Evolutionary conservation across 2,797 vertebrate genomes (phyloP).

Genomic region (Coluber constrictor): DNA sequence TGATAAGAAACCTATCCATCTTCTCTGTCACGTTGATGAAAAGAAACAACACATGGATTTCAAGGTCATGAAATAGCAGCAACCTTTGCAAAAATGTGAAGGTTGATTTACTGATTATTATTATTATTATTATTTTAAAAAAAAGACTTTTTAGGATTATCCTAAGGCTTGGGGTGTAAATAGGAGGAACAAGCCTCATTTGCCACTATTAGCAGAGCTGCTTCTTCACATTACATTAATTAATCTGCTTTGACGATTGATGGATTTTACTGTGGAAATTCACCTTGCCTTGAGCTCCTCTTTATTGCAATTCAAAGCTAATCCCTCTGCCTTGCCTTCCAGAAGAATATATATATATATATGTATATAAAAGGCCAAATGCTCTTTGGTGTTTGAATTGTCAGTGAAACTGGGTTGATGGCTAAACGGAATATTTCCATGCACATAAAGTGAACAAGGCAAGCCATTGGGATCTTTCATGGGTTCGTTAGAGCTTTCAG

Average conservation of each 20-base stretch:
- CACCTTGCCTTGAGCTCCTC: slow-evolving; percentile 10
- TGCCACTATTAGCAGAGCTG: background rate
- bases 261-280: background rate
- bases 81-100: background rate
- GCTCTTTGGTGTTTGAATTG: background rate
- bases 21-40: background rate
- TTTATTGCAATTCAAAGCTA: slow-evolving; percentile 33
- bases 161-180: slow-evolving; percentile 9
- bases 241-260: fast-evolving
- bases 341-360: too few relatives aligned
- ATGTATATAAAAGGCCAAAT: background rate
- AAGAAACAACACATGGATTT: background rate
- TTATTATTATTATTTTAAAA: background rate
- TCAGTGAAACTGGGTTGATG: background rate
- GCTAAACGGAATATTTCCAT: background rate
- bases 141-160: slow-evolving; percentile 10
- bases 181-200: background rate
- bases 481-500: background rate
- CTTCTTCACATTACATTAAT: slow-evolving; percentile 25
- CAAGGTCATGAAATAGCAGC: background rate
- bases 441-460: background rate
- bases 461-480: background rate
- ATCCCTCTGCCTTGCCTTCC: background rate
- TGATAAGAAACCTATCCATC: background rate
- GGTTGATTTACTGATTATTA: too few relatives aligned